phyloP scores from a whole-genome alignment of 92 coral and sea anemone species.

The Porites evermanni region DNA sequence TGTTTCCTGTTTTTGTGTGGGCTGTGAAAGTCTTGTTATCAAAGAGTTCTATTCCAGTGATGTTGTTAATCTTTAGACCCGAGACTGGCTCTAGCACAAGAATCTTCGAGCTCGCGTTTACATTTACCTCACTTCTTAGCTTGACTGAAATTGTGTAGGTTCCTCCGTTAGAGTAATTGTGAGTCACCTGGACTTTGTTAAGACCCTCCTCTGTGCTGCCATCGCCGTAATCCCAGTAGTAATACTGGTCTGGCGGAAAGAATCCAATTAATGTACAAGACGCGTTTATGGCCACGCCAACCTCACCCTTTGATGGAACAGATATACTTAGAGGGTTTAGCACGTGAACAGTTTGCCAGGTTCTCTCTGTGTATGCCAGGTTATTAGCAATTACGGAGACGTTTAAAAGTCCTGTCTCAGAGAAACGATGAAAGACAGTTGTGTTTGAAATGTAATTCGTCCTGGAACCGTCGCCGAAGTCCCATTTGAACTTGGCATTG shows the following conservation, averaged over 20 bases:
- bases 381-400: conserved; percentile 77
- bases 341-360: conserved; percentile 60
- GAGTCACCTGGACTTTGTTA: conserved; percentile 41
- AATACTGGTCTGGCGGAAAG: conserved; percentile 37
- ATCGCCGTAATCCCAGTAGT: conserved; percentile 82
- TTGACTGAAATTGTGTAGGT: conserved; percentile 54
- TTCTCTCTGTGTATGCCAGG: conserved; percentile 48
- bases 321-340: conserved; percentile 56
- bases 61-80: conserved; percentile 57
- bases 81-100: conserved; percentile 76
- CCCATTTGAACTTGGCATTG: conserved; percentile 75
- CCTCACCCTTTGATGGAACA: conserved; percentile 51
- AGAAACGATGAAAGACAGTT: conserved; percentile 46
- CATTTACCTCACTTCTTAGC: conserved; percentile 13
- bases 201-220: conserved; percentile 46
- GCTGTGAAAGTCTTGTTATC: conserved; percentile 71
- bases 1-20: conserved; percentile 73
- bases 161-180: conserved; percentile 70
- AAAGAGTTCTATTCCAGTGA: conserved; percentile 74
- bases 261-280: conserved; percentile 51
- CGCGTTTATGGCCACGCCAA: conserved; percentile 11
- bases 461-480: conserved; percentile 63
- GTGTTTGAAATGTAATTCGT: conserved; percentile 56
- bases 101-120: conserved; percentile 46
- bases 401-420: conserved; percentile 53